Percentiles rank a stretch among this genome's conserved stretches.
Conservation (phyloP, 2,888 invertebrate species). For the Eugnorisma glareosa region DNA sequence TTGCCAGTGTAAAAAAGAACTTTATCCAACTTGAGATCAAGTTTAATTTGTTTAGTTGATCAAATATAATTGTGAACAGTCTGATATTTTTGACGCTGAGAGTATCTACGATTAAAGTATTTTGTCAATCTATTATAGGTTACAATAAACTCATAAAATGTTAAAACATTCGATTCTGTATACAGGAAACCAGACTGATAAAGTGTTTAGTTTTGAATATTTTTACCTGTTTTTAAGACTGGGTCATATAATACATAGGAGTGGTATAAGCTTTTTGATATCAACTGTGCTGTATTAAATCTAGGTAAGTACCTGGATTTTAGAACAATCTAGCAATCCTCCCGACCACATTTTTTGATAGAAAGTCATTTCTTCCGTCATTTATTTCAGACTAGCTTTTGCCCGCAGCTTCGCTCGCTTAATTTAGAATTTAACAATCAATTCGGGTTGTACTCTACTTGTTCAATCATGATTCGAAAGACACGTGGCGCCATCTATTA, state of each 20-base stretch:
- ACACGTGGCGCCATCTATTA: too few species aligned
- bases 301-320: neutral
- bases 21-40: too few species aligned
- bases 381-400: too few species aligned
- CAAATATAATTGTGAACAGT: neutral
- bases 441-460: too few species aligned
- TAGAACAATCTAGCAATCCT: neutral
- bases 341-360: neutral
- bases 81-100: neutral
- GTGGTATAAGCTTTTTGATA: conserved; percentile 5
- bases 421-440: too few species aligned
- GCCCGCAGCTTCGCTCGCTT: too few species aligned
- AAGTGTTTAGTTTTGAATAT: neutral
- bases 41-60: neutral
- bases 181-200: conserved; percentile 7
- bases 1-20: too few species aligned
- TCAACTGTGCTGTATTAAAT: neutral
- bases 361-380: neutral
- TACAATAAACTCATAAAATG: conserved; percentile 12
- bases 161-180: conserved; percentile 8
- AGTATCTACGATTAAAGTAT: conserved; percentile 14
- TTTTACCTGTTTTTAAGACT: conserved; percentile 3
- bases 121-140: conserved; percentile 11
- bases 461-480: too few species aligned
- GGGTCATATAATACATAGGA: neutral